These are phyloP conservation scores for Oreonectes daqikongensis DNA, from an alignment of 2,797 vertebrate genomes.

Conservation along the genomic window DNA sequence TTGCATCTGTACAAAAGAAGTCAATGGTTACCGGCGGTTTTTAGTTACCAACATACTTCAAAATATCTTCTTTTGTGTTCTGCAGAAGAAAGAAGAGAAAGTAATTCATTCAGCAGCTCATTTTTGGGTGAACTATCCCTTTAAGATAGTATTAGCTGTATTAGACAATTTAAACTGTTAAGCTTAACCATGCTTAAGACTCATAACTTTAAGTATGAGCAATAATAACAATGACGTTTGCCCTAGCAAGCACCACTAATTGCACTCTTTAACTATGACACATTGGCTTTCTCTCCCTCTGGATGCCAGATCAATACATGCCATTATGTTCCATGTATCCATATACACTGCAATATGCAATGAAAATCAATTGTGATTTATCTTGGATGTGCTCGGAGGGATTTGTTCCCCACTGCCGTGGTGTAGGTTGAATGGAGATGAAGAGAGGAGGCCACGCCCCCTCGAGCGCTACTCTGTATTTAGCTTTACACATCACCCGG, in stretches of 20 bases:
- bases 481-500: constrained; percentile 16
- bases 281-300: constrained; percentile 7
- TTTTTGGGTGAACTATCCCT: no score
- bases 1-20: no score
- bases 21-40: no score
- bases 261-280: constrained; percentile 1
- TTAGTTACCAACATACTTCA: no score
- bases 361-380: constrained; percentile 37
- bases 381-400: constrained; percentile 10
- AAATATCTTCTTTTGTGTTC: no score
- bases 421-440: constrained; percentile 10
- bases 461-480: constrained; percentile 20
- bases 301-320: constrained; percentile 50
- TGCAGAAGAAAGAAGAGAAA: no score
- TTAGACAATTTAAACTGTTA: no score
- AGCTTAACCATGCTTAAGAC: neutral
- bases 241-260: constrained; percentile 2
- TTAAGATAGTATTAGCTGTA: no score
- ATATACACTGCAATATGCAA: constrained; percentile 35
- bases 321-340: constrained; percentile 31
- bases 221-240: constrained; percentile 9
- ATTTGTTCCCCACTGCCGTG: neutral
- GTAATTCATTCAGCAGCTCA: no score
- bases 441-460: constrained; percentile 18
- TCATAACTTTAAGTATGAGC: neutral